A percentile compares a stretch with the other conserved stretches of the same genome.
phyloP scores from a whole-genome alignment of 2,797 vertebrate species.

The Danio tinwini region DNA sequence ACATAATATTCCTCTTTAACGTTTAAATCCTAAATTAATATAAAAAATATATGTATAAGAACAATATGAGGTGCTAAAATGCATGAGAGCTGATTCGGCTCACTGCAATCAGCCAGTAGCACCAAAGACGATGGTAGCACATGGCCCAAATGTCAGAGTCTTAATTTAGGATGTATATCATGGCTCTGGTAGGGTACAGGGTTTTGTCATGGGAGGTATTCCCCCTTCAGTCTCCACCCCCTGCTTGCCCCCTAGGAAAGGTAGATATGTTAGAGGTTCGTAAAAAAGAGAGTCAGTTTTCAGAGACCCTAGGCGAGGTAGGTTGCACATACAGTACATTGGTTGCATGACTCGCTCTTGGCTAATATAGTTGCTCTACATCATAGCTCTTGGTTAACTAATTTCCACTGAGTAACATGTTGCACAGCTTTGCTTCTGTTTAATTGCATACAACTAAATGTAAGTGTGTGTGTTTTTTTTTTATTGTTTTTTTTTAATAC shows the following conservation, averaged over 20 bases:
- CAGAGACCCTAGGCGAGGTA: conserved; percentile 13
- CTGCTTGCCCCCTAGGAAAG: conserved; percentile 3
- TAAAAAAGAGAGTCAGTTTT: conserved; percentile 10
- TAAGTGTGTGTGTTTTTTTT: background rate
- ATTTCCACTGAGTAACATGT: background rate
- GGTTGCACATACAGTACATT: background rate
- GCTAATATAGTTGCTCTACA: background rate
- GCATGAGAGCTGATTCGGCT: background rate
- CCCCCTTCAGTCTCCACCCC: background rate
- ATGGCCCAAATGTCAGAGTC: conserved; percentile 57
- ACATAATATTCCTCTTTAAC: background rate
- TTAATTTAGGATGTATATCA: conserved; percentile 64
- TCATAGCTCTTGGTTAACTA: background rate
- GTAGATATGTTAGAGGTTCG: conserved; percentile 20
- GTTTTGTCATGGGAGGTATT: conserved; percentile 38
- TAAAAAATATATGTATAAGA: background rate
- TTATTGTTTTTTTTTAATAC: too few relatives aligned
- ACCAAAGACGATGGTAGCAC: too few relatives aligned
- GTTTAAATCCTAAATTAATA: background rate
- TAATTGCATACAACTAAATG: background rate
- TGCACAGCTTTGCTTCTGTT: background rate
- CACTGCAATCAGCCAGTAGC: conserved; percentile 8
- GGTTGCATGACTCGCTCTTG: background rate
- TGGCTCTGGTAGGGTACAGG: conserved; percentile 32
- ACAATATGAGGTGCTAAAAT: background rate